A percentile compares a stretch with the other conserved stretches of the same genome.
Evolutionary conservation across 2,113 vertebrate genomes (phyloP).

Genomic region (Trematocara unimaculatum): DNA sequence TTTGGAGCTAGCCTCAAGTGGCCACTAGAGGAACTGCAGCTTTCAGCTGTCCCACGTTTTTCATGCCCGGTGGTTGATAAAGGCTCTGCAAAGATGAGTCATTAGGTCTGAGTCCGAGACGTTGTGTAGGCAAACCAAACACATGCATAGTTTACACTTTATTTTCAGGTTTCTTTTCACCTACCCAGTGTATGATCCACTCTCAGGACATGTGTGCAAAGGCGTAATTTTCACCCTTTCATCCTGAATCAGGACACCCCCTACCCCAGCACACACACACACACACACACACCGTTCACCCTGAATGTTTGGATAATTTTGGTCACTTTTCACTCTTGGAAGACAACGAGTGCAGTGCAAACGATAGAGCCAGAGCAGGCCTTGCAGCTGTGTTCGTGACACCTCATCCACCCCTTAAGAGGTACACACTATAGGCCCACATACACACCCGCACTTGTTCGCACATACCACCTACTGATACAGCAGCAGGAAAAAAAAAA

Average conservation of each 20-base stretch:
- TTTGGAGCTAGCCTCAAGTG: background rate
- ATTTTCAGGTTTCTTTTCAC: constrained; percentile 52
- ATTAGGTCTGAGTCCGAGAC: background rate
- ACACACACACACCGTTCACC: background rate
- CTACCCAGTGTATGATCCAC: constrained; percentile 41
- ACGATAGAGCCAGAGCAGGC: constrained; percentile 83
- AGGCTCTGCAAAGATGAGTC: background rate
- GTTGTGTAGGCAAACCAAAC: background rate
- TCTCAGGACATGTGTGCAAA: constrained; percentile 75
- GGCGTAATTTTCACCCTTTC: constrained; percentile 80
- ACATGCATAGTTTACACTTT: background rate
- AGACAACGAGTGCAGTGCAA: constrained; percentile 75
- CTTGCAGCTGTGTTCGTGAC: constrained; percentile 76
- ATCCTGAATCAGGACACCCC: constrained; percentile 61
- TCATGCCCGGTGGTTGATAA: background rate
- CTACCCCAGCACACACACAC: background rate
- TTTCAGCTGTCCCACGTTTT: background rate
- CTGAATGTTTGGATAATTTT: constrained; percentile 82
- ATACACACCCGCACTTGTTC: constrained; percentile 1
- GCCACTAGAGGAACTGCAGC: background rate
- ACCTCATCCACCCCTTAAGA: constrained; percentile 30
- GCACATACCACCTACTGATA: constrained; percentile 37
- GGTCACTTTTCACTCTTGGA: constrained; percentile 79
- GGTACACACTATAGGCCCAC: background rate
- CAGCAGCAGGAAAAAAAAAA: background rate